Evolutionary conservation across 2,797 vertebrate genomes (phyloP).

Genomic region (Astyanax mexicanus): DNA sequence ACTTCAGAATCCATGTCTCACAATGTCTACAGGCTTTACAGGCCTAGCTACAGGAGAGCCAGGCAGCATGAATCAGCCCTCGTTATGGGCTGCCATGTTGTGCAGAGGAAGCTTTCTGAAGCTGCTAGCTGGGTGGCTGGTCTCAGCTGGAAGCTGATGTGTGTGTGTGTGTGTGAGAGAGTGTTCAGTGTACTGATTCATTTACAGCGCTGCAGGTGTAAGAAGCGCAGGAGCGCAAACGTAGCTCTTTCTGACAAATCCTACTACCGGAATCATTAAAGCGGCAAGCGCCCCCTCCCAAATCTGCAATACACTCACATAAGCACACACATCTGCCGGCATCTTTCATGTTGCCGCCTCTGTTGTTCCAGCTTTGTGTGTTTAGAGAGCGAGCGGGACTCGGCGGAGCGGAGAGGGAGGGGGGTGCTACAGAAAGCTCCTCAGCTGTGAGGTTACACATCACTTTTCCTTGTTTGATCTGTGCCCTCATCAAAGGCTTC

Average conservation of each 20-base stretch:
- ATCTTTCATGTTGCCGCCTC: conserved; percentile 47
- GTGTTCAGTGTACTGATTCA: conserved; percentile 18
- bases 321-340: conserved; percentile 44
- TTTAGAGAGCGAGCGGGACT: conserved; percentile 46
- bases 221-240: conserved; percentile 32
- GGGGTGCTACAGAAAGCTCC: conserved; percentile 15
- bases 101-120: conserved; percentile 22
- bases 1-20: neutral
- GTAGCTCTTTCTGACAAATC: conserved; percentile 51
- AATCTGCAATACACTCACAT: conserved; percentile 36
- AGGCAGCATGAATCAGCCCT: conserved; percentile 48
- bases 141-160: neutral
- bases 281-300: conserved; percentile 39
- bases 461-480: conserved; percentile 55
- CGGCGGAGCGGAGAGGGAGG: conserved; percentile 22
- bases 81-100: conserved; percentile 38
- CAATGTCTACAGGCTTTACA: neutral
- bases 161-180: neutral
- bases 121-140: conserved; percentile 27
- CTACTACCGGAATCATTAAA: conserved; percentile 51
- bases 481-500: conserved; percentile 49
- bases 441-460: conserved; percentile 41
- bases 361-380: conserved; percentile 40
- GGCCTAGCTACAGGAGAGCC: conserved; percentile 10
- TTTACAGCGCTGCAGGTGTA: conserved; percentile 43